A percentile compares a stretch with the other conserved stretches of the same genome.
Conservation (phyloP, 2,888 invertebrate genomes). For the Silvanus unidentatus region DNA sequence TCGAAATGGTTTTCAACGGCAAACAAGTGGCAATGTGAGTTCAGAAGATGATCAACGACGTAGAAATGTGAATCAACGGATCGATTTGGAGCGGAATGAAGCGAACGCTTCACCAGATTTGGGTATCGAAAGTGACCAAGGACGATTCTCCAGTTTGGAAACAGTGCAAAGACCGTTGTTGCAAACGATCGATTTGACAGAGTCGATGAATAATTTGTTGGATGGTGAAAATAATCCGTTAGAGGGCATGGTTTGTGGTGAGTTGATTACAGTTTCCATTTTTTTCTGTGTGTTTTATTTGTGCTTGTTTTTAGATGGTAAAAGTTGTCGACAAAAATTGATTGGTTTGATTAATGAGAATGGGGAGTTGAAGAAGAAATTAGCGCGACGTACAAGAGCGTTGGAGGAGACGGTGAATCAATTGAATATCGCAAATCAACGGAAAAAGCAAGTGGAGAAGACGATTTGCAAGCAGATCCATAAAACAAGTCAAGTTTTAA, state of each 20-base stretch:
- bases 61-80: background rate
- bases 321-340: constrained; percentile 36
- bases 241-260: constrained; percentile 31
- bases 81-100: constrained; percentile 37
- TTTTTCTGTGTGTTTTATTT: constrained; percentile 2
- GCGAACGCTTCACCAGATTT: constrained; percentile 72
- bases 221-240: constrained; percentile 30
- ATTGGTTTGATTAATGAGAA: constrained; percentile 54
- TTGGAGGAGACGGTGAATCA: constrained; percentile 73
- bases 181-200: constrained; percentile 47
- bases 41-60: constrained; percentile 40
- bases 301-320: constrained; percentile 29
- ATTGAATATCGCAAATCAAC: constrained; percentile 69
- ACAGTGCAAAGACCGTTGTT: constrained; percentile 46
- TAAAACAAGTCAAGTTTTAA: constrained; percentile 71
- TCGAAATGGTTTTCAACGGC: constrained; percentile 26
- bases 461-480: constrained; percentile 77
- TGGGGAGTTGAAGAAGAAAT: constrained; percentile 61
- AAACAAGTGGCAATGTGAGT: constrained; percentile 45
- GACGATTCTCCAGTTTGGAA: constrained; percentile 59
- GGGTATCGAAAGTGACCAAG: constrained; percentile 82
- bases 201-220: constrained; percentile 42
- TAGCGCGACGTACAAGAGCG: constrained; percentile 65
- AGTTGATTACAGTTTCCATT: constrained; percentile 16
- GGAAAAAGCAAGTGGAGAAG: constrained; percentile 75